Base-by-base conservation (phyloP, 2,113 vertebrate species). In the Nesogale talazaci region DNA sequence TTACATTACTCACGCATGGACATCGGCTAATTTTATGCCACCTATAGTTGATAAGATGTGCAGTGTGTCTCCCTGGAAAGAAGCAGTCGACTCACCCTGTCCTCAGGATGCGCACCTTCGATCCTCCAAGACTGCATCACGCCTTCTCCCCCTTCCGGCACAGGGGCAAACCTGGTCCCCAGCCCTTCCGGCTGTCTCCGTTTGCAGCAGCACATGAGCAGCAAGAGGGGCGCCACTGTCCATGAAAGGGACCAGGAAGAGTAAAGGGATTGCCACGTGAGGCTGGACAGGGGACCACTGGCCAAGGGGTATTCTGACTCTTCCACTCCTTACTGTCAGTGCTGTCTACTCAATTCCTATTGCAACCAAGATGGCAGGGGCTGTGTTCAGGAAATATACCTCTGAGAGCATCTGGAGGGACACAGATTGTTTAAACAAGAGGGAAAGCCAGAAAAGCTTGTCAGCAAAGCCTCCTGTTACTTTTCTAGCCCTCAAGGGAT, bases 41-140 rank as follows among this genome's bases (percentile, higher is more conserved):
- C 7, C 4, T 89, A 12, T 65, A 57, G 9, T 11, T 40, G 36
- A 40, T 8, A 29, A 82, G 92, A 20, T 23, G 4, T 1, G 36
- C 3, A 19, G 10, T 0, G 0, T 1, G 10, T n/a, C 77, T 89
- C 38, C 42, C 40, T 19, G 38, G 83, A 57, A 52, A 57, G 20
- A 0, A 12, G 2, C 42, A 59, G 90, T 20, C 36, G 74, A 97
- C 98, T 98, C 93, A 99, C 99, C 97, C 98, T 97, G 95, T 99
- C 98, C 96, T 99, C 99, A 1, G 99, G 98, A n/a, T 97, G 98
- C 87, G 98, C 98, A 72, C 98, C 98, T 95, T 99, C 98, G 88
- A 98, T 99, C 94, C 98, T 97, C 97, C 99, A 99, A 4, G 98
- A 86, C 97, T 98, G 95, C 97, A 98, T 96, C 97, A 98, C 96